Base-by-base conservation (phyloP, 2,113 vertebrate genomes). In the Neodontobutis hainanensis region DNA sequence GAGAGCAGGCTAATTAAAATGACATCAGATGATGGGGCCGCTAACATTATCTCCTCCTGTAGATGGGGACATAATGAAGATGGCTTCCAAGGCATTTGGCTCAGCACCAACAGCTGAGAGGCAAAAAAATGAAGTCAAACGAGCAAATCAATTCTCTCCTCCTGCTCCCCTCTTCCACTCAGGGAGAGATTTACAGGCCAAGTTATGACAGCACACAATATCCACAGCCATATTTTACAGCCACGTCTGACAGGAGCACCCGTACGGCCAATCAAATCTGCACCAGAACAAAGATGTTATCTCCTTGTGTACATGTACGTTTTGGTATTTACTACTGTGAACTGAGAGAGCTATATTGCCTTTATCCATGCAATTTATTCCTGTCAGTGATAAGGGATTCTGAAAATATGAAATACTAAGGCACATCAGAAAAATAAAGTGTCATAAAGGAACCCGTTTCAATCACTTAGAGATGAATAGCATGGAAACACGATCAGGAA, bases 151-250 rank as follows among this genome's bases (percentile, higher is more conserved):
- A 85, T 88, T 75, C 75, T 64, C 68, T 67, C 69, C 55, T 77
- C 57, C 60, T 62, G 73, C 70, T 76, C 83, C 82, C 82, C 61
- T 62, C 78, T 85, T 79, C 80, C 78, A 85, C 81, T 84, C 68
- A 63, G 67, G 55, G 65, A 81, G 68, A 90, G 86, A 90, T 89
- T 90, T 88, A 91, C 85, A 71, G 75, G 80, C 74, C 48, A 59
- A 86, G 80, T 89, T 91, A 87, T 86, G 87, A 91, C 84, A 88
- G 82, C 77, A 44, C 60, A 61, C 84, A 87, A 82, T 89, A 90
- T 88, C 81, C 60, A 73, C 63, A 65, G 70, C 76, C 82, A 82
- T 89, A 86, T 86, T 88, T 90, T 68, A 87, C 81, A 73, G 81
- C 65, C 47, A 68, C 73, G 75, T 78, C 80, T 79, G 78, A 87